Evolutionary conservation across 2,888 invertebrate species (phyloP).

Genomic region (Patella ulyssiponensis): DNA sequence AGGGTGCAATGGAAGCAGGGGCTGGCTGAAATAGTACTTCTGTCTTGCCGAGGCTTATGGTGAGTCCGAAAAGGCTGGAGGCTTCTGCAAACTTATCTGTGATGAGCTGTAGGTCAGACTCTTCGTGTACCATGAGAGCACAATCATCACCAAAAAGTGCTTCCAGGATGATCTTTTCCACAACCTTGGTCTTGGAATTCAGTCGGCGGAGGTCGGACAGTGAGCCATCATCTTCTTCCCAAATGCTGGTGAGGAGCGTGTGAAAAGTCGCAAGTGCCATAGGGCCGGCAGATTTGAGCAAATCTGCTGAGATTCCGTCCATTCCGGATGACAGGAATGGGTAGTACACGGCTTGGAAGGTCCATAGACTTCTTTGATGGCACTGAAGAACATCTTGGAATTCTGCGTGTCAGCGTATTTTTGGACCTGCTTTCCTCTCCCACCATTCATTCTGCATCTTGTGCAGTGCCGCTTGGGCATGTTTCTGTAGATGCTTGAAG

Average conservation of each 20-base stretch:
- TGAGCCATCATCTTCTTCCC: constrained; percentile 16
- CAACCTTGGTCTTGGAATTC: constrained; percentile 3
- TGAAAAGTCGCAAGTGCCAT: constrained; percentile 11
- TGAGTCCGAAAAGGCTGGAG: neutral
- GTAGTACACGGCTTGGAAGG: constrained; percentile 12
- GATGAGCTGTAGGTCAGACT: neutral
- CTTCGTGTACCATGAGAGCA: neutral
- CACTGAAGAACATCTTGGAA: constrained; percentile 1
- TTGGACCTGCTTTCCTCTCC: constrained; percentile 22
- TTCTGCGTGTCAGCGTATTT: constrained; percentile 16
- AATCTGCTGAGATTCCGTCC: constrained; percentile 30
- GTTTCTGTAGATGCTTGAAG: constrained; percentile 10
- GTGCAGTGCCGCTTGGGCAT: constrained; percentile 13
- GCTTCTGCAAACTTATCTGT: neutral
- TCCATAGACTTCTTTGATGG: constrained; percentile 22
- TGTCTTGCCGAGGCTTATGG: constrained; percentile 8
- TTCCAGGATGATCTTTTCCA: neutral
- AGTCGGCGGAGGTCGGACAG: neutral
- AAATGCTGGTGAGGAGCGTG: neutral
- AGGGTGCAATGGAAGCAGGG: neutral
- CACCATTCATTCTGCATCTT: constrained; percentile 26
- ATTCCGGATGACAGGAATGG: constrained; percentile 22
- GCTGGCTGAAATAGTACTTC: constrained; percentile 8
- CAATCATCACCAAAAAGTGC: neutral
- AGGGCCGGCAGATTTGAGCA: constrained; percentile 19